These are phyloP conservation scores for Blastobasis lacticolella DNA, from an alignment of 2,888 invertebrate species.

Conservation along the genomic window DNA sequence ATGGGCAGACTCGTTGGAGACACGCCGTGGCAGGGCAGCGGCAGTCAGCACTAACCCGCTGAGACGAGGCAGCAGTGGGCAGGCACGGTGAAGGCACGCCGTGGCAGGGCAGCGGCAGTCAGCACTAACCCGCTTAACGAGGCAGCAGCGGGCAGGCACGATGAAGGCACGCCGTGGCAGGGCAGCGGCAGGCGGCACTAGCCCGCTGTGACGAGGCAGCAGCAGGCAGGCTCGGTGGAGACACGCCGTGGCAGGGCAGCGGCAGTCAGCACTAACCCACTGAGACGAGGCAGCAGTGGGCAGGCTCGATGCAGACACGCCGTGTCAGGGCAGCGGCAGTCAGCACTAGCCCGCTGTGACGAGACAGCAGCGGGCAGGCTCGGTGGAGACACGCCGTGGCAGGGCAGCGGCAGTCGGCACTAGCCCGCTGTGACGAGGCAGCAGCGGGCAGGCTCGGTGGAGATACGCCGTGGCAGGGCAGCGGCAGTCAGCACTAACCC, in stretches of 20 bases:
- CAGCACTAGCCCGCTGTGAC: conserved; percentile 6
- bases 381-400: not conserved
- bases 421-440: no score
- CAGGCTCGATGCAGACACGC: not conserved
- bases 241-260: conserved; percentile 5
- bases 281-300: conserved; percentile 9
- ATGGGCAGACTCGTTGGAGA: not conserved
- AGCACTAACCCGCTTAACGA: not conserved
- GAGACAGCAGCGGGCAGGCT: conserved; percentile 4
- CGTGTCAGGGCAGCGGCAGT: conserved; percentile 6
- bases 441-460: not conserved
- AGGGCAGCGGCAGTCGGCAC: not conserved
- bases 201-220: conserved; percentile 7
- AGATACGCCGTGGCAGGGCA: not conserved
- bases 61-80: not conserved
- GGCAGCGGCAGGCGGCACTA: not conserved
- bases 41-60: not conserved
- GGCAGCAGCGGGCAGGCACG: not conserved
- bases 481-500: not conserved
- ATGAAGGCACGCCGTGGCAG: conserved; percentile 4
- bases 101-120: not conserved
- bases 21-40: not conserved
- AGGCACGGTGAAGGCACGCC: not conserved
- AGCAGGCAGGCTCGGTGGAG: conserved; percentile 1
- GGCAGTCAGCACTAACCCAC: not conserved